Conservation (phyloP, 1,140 invertebrate species). For the Halyomorpha halys region DNA sequence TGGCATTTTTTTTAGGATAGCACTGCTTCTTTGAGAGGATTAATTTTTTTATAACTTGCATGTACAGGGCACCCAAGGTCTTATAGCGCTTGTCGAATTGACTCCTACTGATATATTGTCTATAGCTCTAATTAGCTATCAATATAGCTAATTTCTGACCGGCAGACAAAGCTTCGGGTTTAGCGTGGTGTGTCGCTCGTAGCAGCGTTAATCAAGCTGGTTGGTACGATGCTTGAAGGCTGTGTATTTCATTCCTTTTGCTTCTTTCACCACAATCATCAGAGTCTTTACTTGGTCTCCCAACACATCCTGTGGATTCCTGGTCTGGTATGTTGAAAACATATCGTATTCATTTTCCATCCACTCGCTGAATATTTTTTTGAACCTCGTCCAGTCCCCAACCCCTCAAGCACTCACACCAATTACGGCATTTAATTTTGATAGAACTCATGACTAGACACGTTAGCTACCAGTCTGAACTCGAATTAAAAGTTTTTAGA, state of each 20-base stretch:
- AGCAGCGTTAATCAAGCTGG: not conserved
- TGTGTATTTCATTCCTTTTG: not conserved
- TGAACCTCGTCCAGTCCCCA: not conserved
- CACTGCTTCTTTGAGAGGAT: not conserved
- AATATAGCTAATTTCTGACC: not conserved
- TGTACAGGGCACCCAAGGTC: not conserved
- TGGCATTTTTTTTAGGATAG: too few species aligned
- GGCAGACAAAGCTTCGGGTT: not conserved
- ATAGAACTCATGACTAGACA: too few species aligned
- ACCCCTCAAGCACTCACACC: too few species aligned
- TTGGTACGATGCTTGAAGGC: too few species aligned
- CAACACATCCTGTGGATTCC: not conserved
- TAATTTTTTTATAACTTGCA: not conserved
- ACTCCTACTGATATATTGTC: not conserved
- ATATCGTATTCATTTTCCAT: not conserved
- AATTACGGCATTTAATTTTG: too few species aligned
- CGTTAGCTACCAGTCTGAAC: too few species aligned
- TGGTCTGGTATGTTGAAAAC: not conserved
- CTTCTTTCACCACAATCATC: not conserved
- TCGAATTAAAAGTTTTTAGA: too few species aligned
- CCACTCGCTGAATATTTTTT: not conserved
- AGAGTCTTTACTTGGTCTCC: not conserved
- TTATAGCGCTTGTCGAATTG: not conserved
- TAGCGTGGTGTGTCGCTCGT: not conserved
- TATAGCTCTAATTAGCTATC: not conserved